Base-by-base conservation (phyloP, 2,888 invertebrate genomes). In the Gastracanthus pulcherrimus region DNA sequence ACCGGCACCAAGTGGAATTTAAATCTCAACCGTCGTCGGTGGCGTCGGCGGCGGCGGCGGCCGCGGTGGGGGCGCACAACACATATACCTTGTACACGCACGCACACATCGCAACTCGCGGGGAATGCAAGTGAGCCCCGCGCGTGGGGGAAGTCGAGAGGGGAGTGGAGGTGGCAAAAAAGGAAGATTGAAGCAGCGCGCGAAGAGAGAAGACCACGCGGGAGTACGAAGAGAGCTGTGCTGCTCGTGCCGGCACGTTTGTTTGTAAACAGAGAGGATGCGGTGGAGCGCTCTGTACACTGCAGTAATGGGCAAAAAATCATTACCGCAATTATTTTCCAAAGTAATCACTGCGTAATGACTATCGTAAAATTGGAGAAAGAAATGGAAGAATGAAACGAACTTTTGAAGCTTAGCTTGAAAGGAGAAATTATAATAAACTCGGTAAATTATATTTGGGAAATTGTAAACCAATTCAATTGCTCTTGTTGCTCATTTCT, bases 21-120 rank as follows among this genome's bases (percentile, higher is more conserved):
- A 90, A 91, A 90, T 90, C 91, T 90, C 90, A 91, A 91, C 91
- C 88, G 91, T 91, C 91, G 88, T 85, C 85, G 86, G 85, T 84
- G 86, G 85, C 85, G 85, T 87, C 87, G 86, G 85, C 85, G 87
- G 84, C 85, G 76, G 81, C n/a, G n/a, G n/a, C n/a, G n/a, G 84
- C 85, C 84, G 36, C 36, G 81, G 81, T 76, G 82, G 83, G 83
- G 84, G 82, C 83, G 80, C 83, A n/a, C n/a, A n/a, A 84, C 82
- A 79, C 71, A 41, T 60, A 36, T 29, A 67, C 23, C 19, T 19
- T n/a, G n/a, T n/a, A n/a, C n/a, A n/a, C n/a, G n/a, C n/a, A n/a
- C n/a, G n/a, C n/a, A n/a, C n/a, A n/a, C n/a, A n/a, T n/a, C n/a
- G n/a, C n/a, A n/a, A 26, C 69, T 45, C 41, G 75, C 67, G 72